Base-by-base conservation (phyloP, 2,113 vertebrate genomes). In the Pongo abelii region DNA sequence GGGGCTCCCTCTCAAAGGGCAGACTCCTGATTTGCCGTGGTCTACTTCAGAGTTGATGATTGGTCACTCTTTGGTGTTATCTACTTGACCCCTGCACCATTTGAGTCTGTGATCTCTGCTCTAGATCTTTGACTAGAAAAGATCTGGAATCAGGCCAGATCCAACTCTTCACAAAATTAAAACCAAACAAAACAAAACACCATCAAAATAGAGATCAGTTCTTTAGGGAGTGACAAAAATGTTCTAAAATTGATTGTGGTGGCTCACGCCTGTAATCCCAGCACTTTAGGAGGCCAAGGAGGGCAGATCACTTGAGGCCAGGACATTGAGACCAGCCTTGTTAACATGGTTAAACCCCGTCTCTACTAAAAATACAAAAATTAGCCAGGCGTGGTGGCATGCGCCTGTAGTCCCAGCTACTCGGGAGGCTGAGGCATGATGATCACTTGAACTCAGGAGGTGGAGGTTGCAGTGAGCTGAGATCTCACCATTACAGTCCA, bases 181-280 rank as follows among this genome's bases (percentile, higher is more conserved):
- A 96, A 84, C n/a, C 91, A 91, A 81, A 69, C 18, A 25, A 90
- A 90, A 27, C 11, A 85, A 94, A 94, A 40, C 35, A 75, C 8
- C 7, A 72, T 6, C 57, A 64, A 64, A 80, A 96, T n/a, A 94
- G 16, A 80, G 2, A 25, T 86, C 13, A 46, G 3, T 84, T 87
- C 1, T 61, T 38, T 92, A 27, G 14, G n/a, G 55, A 3, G 12
- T 93, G 25, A 72, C 70, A 4, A 18, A 23, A 88, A 48, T n/a
- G 22, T 92, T 93, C 50, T 92, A 86, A 90, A 90, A 69, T 48
- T 50, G 38, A 84, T 40, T 91, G 5, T 95, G 9, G 16, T 85
- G 30, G 74, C 27, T 64, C 61, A 64, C 12, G 0, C 12, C 27
- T 64, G 27, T 14, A 64, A 27, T 30, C 61, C 5, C 61, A 64